Evolutionary conservation across 2,888 invertebrate genomes (phyloP).

Genomic region (Chymomyza amoena): DNA sequence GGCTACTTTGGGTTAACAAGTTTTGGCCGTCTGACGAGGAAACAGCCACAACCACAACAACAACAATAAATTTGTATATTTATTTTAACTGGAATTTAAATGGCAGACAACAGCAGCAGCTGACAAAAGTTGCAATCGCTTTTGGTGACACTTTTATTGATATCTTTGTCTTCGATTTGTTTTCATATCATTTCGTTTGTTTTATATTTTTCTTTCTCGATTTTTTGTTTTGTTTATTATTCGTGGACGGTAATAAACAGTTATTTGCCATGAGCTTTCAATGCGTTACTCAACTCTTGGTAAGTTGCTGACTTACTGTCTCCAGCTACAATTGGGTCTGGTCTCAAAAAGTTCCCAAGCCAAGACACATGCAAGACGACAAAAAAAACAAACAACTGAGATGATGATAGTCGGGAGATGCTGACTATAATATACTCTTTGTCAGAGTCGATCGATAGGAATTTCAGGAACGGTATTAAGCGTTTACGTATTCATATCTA

Average conservation of each 20-base stretch:
- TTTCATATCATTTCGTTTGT: neutral
- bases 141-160: slow-evolving; percentile 1
- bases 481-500: too few species aligned
- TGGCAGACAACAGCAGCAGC: neutral
- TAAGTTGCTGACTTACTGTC: neutral
- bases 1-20: slow-evolving; percentile 7
- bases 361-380: too few species aligned
- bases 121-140: neutral
- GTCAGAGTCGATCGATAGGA: too few species aligned
- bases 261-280: neutral
- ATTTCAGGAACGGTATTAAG: too few species aligned
- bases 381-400: neutral
- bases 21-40: slow-evolving; percentile 17
- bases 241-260: neutral
- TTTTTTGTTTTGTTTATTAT: neutral
- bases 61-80: slow-evolving; percentile 14
- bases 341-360: neutral
- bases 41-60: slow-evolving; percentile 16
- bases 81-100: slow-evolving; percentile 13
- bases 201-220: neutral
- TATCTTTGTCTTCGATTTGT: neutral
- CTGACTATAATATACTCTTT: too few species aligned
- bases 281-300: neutral
- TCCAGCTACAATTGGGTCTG: neutral
- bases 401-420: too few species aligned